Base-by-base conservation (phyloP, 2,797 vertebrate genomes). In the Aphelocoma californica region DNA sequence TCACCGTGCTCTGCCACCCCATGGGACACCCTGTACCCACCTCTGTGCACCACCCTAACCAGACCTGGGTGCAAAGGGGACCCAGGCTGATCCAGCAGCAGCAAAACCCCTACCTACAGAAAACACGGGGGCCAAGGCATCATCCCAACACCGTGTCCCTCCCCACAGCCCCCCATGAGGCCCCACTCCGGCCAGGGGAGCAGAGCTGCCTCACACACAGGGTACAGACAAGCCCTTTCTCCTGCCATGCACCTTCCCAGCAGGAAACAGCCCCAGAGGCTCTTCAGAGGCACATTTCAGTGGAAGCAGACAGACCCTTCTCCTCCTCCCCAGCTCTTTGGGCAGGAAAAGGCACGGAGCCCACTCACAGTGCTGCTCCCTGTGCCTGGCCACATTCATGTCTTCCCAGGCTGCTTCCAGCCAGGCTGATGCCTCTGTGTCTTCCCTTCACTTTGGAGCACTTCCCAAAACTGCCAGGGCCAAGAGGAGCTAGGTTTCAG, bases 321-420 rank as follows among this genome's bases (percentile, higher is more conserved):
- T 74, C 60, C 14, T 91, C 36, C 25, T 78, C 26, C 51, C 51
- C 5, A 1, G 31, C 25, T 56, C 23, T 56, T 1, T 19, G 45
- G 44, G 42, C 31, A 29, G 64, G 20, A 5, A 10, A 72, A 67
- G 28, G 50, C 45, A 58, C n/a, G 10, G 47, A 72, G 69, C 51
- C 18, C 20, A 19, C 15, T 44, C 31, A 25, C 6, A 11, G 44
- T 32, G 50, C 70, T 81, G 71, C 19, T 79, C 25, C 42, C 79
- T 1, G 0, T 28, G 11, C 48, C 67, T 14, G 2, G 14, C 16
- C 2, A 10, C 67, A 42, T 7, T 6, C 28, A 2, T 1, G 12
- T 7, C 64, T 72, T 25, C 32, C 44, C 2, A 1, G n/a, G 62
- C 86, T 86, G 72, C 60, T 64, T 18, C 44, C 47, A 88, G 61